Percentiles rank a stretch among this genome's conserved stretches.
Evolutionary conservation across 2,888 invertebrate genomes (phyloP).

Genomic region (Therioaphis trifolii): DNA sequence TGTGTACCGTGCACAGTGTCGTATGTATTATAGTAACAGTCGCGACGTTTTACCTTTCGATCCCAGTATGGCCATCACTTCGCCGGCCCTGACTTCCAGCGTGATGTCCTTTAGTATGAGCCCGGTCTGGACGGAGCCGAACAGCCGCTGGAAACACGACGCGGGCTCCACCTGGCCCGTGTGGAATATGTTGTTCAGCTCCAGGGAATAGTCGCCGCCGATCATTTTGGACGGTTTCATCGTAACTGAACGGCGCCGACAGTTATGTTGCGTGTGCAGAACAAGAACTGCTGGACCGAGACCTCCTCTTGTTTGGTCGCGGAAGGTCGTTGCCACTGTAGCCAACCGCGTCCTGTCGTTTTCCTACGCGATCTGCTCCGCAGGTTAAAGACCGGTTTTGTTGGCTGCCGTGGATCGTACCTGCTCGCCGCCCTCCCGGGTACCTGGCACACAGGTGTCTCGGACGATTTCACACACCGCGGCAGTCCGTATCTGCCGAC

Average conservation of each 20-base stretch:
- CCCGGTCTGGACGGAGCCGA: constrained; percentile 83
- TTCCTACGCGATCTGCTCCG: neutral
- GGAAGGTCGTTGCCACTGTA: constrained; percentile 61
- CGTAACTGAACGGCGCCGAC: constrained; percentile 38
- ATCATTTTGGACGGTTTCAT: constrained; percentile 66
- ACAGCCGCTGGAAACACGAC: constrained; percentile 79
- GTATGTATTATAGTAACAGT: neutral
- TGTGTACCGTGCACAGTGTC: neutral
- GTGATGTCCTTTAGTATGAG: constrained; percentile 93
- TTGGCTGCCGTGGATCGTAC: constrained; percentile 58
- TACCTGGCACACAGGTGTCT: constrained; percentile 54
- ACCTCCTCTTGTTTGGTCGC: constrained; percentile 15
- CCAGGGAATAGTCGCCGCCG: constrained; percentile 86
- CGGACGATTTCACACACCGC: constrained; percentile 58
- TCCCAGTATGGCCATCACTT: constrained; percentile 91
- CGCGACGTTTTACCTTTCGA: constrained; percentile 78
- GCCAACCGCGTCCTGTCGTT: constrained; percentile 48
- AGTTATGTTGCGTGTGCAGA: constrained; percentile 49
- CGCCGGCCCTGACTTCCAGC: constrained; percentile 89
- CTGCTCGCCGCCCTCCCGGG: constrained; percentile 46
- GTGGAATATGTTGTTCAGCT: constrained; percentile 88
- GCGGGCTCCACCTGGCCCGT: constrained; percentile 88
- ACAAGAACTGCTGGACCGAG: constrained; percentile 61
- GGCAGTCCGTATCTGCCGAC: constrained; percentile 39
- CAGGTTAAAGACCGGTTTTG: constrained; percentile 57